Evolutionary conservation across 2,888 invertebrate species (phyloP).

Genomic region (Drosophila neutralis): DNA sequence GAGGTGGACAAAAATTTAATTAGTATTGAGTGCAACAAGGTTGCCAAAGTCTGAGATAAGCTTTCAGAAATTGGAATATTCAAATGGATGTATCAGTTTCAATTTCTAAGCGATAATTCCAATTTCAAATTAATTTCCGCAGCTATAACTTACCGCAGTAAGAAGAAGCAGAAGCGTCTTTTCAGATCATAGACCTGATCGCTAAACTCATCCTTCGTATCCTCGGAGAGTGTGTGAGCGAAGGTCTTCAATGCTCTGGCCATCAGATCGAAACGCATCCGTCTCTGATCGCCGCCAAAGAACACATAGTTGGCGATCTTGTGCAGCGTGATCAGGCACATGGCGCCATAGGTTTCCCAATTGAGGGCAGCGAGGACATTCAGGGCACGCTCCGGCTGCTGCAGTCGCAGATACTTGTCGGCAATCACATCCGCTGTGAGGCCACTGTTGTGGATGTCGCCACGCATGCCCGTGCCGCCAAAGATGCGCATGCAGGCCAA

Average conservation of each 20-base stretch:
- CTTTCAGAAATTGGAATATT: background rate
- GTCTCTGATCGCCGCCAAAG: constrained; percentile 81
- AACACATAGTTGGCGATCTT: constrained; percentile 88
- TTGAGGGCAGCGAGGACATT: constrained; percentile 88
- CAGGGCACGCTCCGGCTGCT: constrained; percentile 89
- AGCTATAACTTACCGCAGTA: constrained; percentile 87
- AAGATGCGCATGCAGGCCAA: constrained; percentile 86
- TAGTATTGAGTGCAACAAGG: background rate
- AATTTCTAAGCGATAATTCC: background rate
- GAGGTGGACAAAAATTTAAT: background rate
- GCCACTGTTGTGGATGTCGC: constrained; percentile 85
- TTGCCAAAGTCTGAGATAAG: background rate
- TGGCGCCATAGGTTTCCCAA: constrained; percentile 91
- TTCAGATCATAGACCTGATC: constrained; percentile 93
- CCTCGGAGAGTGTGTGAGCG: constrained; percentile 88
- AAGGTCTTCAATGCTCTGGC: constrained; percentile 93
- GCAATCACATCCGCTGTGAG: constrained; percentile 87
- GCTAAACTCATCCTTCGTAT: constrained; percentile 90
- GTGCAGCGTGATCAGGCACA: constrained; percentile 91
- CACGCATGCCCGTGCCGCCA: constrained; percentile 85
- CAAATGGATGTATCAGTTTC: background rate
- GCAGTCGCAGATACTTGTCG: constrained; percentile 88
- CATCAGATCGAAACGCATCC: constrained; percentile 86
- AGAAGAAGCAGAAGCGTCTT: constrained; percentile 93
- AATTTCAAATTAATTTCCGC: background rate